Evolutionary conservation across 2,797 vertebrate species (phyloP).

Genomic region (Tarsius wallacei): DNA sequence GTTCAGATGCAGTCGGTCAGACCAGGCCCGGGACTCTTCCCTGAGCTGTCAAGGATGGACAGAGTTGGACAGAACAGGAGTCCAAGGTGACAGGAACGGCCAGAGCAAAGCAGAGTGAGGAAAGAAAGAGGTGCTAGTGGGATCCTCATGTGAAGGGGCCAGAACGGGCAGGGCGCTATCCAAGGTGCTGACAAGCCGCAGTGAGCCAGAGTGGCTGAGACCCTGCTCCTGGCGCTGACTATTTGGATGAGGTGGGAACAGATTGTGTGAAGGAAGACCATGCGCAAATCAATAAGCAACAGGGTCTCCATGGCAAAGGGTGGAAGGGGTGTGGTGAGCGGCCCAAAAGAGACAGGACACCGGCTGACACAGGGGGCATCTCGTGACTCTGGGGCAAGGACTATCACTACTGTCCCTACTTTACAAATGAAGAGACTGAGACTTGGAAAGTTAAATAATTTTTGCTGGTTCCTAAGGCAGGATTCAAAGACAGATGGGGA

Average conservation of each 20-base stretch:
- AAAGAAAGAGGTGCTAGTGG: background rate
- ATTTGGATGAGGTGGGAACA: background rate
- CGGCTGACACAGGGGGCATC: background rate
- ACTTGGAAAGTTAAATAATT: background rate
- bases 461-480: background rate
- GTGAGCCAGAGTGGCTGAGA: fast-evolving
- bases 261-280: background rate
- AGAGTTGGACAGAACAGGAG: background rate
- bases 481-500: background rate
- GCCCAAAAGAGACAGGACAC: background rate
- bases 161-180: background rate
- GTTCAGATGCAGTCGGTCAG: background rate
- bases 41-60: background rate
- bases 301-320: background rate
- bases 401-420: too few species aligned
- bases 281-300: background rate
- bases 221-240: fast-evolving
- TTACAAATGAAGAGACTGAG: background rate
- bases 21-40: background rate
- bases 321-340: background rate
- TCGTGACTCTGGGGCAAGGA: background rate
- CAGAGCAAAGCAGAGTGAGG: background rate
- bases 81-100: background rate
- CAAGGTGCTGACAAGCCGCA: background rate
- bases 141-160: fast-evolving